A percentile compares a stretch with the other conserved stretches of the same genome.
Conservation (phyloP, 2,888 invertebrate genomes). For the Melinaea menophilus region DNA sequence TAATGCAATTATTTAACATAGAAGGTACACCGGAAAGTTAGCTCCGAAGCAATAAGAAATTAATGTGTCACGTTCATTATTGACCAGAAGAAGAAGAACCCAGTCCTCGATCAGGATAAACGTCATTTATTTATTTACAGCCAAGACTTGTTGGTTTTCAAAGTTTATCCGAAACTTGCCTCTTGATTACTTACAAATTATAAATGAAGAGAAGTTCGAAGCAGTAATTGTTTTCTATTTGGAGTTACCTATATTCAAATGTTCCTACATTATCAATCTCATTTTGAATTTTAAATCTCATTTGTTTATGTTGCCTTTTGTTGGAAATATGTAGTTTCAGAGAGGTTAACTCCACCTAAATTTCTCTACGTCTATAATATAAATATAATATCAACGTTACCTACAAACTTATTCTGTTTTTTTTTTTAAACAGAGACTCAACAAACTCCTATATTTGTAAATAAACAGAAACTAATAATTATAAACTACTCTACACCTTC, state of each 20-base stretch:
- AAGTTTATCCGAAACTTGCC: conserved; percentile 8
- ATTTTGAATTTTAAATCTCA: too few species aligned
- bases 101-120: conserved; percentile 21
- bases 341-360: too few species aligned
- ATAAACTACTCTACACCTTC: too few species aligned
- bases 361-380: too few species aligned
- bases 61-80: conserved; percentile 22
- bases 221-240: background rate
- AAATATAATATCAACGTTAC: too few species aligned
- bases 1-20: background rate
- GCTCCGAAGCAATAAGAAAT: conserved; percentile 15
- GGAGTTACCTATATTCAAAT: background rate
- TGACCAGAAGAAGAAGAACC: conserved; percentile 11
- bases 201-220: background rate
- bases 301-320: too few species aligned
- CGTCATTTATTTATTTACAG: conserved; percentile 27
- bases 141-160: conserved; percentile 22
- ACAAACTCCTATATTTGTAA: too few species aligned
- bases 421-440: too few species aligned
- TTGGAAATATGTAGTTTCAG: too few species aligned
- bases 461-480: too few species aligned
- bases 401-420: too few species aligned
- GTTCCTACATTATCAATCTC: too few species aligned
- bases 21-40: background rate
- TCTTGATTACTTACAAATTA: conserved; percentile 6